These are phyloP conservation scores for Athalia rosae DNA, from an alignment of 2,888 invertebrate species.

Conservation along the genomic window DNA sequence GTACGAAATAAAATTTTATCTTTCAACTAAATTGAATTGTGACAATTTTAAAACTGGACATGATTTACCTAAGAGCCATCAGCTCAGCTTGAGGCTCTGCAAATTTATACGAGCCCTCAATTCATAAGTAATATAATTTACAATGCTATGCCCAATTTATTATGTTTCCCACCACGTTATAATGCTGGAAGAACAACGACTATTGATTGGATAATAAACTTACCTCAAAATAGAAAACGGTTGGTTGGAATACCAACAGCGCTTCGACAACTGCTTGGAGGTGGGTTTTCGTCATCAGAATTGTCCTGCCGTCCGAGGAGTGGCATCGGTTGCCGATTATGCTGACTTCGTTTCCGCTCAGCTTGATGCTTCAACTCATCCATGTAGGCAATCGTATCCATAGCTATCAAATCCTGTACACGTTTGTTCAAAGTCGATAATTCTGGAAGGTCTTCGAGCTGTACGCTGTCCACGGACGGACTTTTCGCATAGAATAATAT, in stretches of 20 bases:
- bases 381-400: slow-evolving; percentile 61
- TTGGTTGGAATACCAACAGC: slow-evolving; percentile 66
- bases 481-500: slow-evolving; percentile 83
- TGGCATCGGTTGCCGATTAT: slow-evolving; percentile 48
- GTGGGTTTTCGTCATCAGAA: slow-evolving; percentile 75
- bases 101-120: neutral
- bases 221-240: slow-evolving; percentile 61
- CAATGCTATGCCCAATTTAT: no score
- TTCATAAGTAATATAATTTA: no score
- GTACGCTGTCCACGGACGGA: slow-evolving; percentile 59
- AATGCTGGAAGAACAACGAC: slow-evolving; percentile 40
- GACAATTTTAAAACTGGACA: no score
- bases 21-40: no score
- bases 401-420: slow-evolving; percentile 64
- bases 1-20: no score
- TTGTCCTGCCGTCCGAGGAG: slow-evolving; percentile 63
- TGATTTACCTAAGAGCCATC: no score
- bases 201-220: neutral
- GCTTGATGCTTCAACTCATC: slow-evolving; percentile 63
- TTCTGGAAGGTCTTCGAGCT: slow-evolving; percentile 63
- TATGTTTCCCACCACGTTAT: neutral
- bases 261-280: slow-evolving; percentile 76
- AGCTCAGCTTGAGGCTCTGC: neutral
- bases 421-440: slow-evolving; percentile 61
- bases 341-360: slow-evolving; percentile 58